Base-by-base conservation (phyloP, 2,888 invertebrate species). In the Drosophila recens region DNA sequence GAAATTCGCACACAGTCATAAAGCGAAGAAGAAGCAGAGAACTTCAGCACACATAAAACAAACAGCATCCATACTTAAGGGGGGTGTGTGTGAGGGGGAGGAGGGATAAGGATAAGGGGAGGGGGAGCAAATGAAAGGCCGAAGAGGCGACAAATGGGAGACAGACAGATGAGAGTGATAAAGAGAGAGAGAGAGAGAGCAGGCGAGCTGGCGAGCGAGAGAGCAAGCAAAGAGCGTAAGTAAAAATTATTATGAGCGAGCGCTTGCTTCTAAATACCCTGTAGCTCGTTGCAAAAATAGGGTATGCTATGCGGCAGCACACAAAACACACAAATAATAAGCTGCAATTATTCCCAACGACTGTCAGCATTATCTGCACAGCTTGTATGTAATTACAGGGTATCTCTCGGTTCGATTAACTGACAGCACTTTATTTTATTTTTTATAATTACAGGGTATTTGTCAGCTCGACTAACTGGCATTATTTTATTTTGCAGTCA, bases 191-290 rank as follows among this genome's bases (percentile, higher is more conserved):
- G 20, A 11, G 34, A 23, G 2, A 23, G 1, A 51, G 13, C n/a
- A n/a, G 34, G 33, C 33, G n/a, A 33, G 23, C 10, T 36, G 34
- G 2, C 5, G n/a, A 20, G 36, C 9, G 36, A 38, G 23, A 53
- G 23, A 53, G 23, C 11, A 23, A 33, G 43, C 33, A 34, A 23
- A 52, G 49, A 63, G 54, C 67, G 54, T 54, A 58, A 62, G 46
- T 67, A 45, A 53, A 63, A 63, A 73, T 68, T 23, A 73, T 73
- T 17, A 34, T 46, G 54, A 59, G 68, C 40, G 17, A 62, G 20
- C 20, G 27, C 27, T 38, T 38, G 57, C 56, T 23, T 10, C 3
- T 8, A 13, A 17, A 58, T 48, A 58, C 58, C 58, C 58, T 38
- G 48, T 57, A 27, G 15, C 1, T 0, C 3, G 10, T 17, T 3